Percentiles rank a stretch among this genome's conserved stretches.
phyloP scores from a whole-genome alignment of 2,888 invertebrate genomes.

The Maniola hyperantus region DNA sequence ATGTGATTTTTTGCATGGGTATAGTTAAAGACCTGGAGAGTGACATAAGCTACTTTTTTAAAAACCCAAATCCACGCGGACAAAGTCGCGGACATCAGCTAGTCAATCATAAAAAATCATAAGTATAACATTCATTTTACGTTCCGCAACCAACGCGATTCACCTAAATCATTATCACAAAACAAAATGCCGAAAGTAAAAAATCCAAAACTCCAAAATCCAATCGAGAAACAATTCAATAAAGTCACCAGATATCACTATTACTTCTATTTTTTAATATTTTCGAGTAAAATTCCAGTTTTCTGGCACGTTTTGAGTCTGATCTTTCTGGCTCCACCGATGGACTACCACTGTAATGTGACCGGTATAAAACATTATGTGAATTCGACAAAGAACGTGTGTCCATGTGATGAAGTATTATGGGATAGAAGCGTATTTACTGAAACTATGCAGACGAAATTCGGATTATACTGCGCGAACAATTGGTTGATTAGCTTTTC shows the following conservation, averaged over 20 bases:
- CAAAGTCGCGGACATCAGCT: too few species aligned
- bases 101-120: too few species aligned
- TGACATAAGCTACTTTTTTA: too few species aligned
- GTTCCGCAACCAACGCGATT: slow-evolving; percentile 35
- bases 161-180: not conserved
- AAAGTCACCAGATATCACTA: slow-evolving; percentile 57
- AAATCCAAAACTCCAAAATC: slow-evolving; percentile 48
- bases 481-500: slow-evolving; percentile 62
- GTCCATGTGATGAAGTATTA: slow-evolving; percentile 57
- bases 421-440: slow-evolving; percentile 62
- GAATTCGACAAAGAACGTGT: slow-evolving; percentile 44
- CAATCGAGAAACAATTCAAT: slow-evolving; percentile 60
- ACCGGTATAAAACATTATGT: slow-evolving; percentile 6
- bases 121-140: not conserved
- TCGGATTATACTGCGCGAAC: slow-evolving; percentile 52
- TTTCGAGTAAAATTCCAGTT: slow-evolving; percentile 55
- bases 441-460: slow-evolving; percentile 65
- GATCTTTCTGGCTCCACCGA: slow-evolving; percentile 63
- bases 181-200: slow-evolving; percentile 39
- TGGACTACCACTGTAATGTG: slow-evolving; percentile 53
- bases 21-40: too few species aligned
- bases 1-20: too few species aligned
- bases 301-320: slow-evolving; percentile 66
- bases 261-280: slow-evolving; percentile 55
- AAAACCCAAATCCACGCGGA: too few species aligned